Conservation (phyloP, 2,888 invertebrate species). For the Agriopis marginaria region DNA sequence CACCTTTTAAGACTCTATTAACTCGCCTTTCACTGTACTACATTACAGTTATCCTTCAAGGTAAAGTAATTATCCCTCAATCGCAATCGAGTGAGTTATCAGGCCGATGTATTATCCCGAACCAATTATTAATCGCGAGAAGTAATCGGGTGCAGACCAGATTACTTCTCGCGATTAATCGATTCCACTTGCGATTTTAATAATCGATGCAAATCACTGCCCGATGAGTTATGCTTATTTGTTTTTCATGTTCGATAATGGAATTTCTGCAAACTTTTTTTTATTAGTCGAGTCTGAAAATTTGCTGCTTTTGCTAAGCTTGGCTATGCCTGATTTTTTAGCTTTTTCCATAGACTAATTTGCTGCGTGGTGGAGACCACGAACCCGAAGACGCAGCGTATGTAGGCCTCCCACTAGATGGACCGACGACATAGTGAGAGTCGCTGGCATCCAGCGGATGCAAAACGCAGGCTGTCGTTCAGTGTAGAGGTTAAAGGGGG, state of each 20-base stretch:
- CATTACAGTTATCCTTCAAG: conserved; percentile 24
- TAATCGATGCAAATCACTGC: conserved; percentile 72
- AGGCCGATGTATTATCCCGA: conserved; percentile 68
- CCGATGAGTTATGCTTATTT: conserved; percentile 79
- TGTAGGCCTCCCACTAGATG: too few species aligned
- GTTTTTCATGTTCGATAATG: conserved; percentile 66
- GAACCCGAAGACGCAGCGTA: too few species aligned
- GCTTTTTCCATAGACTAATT: too few species aligned
- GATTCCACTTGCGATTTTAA: conserved; percentile 76
- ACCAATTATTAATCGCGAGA: conserved; percentile 68
- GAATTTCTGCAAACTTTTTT: not conserved
- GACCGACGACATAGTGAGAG: too few species aligned
- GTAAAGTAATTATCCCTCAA: conserved; percentile 32
- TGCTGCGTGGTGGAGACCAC: too few species aligned
- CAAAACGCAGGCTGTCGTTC: too few species aligned
- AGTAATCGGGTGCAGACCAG: conserved; percentile 51
- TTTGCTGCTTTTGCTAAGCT: too few species aligned
- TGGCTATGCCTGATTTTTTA: too few species aligned
- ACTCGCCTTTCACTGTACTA: not conserved
- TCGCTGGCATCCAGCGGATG: too few species aligned
- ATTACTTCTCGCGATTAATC: conserved; percentile 79
- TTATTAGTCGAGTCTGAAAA: not conserved
- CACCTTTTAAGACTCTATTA: too few species aligned
- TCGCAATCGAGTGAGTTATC: conserved; percentile 67
- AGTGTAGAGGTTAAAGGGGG: too few species aligned